A percentile compares a stretch with the other conserved stretches of the same genome.
phyloP scores from a whole-genome alignment of 2,888 invertebrate genomes.

The Drosophila mimica region DNA sequence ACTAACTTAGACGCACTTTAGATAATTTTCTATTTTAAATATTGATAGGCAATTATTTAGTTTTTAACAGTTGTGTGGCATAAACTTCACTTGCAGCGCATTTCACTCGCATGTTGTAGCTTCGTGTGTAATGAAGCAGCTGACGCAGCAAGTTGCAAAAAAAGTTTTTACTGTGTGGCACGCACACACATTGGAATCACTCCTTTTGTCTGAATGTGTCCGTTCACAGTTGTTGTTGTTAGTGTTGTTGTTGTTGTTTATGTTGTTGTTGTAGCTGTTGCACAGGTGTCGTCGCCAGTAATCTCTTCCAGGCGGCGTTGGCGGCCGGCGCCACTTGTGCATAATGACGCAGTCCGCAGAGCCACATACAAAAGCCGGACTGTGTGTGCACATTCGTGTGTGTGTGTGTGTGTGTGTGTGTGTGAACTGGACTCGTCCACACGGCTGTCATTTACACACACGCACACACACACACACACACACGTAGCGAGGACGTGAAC shows the following conservation, averaged over 20 bases:
- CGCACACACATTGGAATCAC: slow-evolving; percentile 8
- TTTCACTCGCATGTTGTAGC: slow-evolving; percentile 42
- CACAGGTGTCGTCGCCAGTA: slow-evolving; percentile 80
- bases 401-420: slow-evolving; percentile 22
- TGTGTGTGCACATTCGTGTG: not conserved
- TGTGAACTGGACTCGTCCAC: slow-evolving; percentile 58
- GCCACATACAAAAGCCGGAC: slow-evolving; percentile 51
- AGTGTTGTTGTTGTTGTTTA: not conserved
- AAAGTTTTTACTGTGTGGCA: slow-evolving; percentile 59
- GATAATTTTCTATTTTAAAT: not conserved
- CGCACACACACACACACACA: slow-evolving; percentile 28
- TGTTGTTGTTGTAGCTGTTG: slow-evolving; percentile 48
- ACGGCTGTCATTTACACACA: slow-evolving; percentile 71
- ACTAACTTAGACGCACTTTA: not conserved
- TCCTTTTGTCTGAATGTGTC: slow-evolving; percentile 42
- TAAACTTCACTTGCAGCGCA: slow-evolving; percentile 34
- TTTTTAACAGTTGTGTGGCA: not conserved
- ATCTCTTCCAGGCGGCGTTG: slow-evolving; percentile 69
- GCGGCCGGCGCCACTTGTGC: slow-evolving; percentile 72
- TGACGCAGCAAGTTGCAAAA: slow-evolving; percentile 74
- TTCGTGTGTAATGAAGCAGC: slow-evolving; percentile 78
- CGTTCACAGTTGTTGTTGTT: slow-evolving; percentile 11
- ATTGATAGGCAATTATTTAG: not conserved
- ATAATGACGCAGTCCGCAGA: slow-evolving; percentile 70
- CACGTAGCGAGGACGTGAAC: slow-evolving; percentile 47